Conservation (phyloP, 2,888 invertebrate species). For the Cremastinae sp. region DNA sequence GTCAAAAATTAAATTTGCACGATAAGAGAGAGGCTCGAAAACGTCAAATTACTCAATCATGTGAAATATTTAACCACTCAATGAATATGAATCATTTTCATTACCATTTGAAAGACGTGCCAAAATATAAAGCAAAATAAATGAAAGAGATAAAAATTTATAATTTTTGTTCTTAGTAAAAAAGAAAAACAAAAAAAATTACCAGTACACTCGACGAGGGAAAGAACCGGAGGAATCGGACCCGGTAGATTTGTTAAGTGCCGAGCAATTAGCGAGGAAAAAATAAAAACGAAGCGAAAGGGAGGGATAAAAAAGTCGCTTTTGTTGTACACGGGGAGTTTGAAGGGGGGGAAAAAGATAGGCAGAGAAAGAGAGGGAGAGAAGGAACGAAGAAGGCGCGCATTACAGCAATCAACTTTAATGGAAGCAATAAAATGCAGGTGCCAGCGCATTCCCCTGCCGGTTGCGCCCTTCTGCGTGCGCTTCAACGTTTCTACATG, state of each 20-base stretch:
- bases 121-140: no score
- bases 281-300: conserved; percentile 48
- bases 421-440: conserved; percentile 74
- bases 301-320: conserved; percentile 59
- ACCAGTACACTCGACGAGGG: conserved; percentile 26
- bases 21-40: no score
- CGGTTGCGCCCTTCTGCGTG: neutral
- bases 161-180: no score
- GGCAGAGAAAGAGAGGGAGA: conserved; percentile 22
- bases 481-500: conserved; percentile 38
- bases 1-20: no score
- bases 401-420: conserved; percentile 73
- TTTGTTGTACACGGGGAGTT: conserved; percentile 68
- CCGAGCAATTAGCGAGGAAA: conserved; percentile 65
- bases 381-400: conserved; percentile 38
- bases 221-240: conserved; percentile 54
- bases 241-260: conserved; percentile 67
- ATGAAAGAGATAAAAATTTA: no score
- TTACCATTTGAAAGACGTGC: no score
- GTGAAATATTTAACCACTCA: no score
- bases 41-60: no score
- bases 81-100: no score
- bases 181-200: no score
- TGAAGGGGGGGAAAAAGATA: conserved; percentile 11
- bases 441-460: conserved; percentile 67